A percentile compares a stretch with the other conserved stretches of the same genome.
phyloP scores from a whole-genome alignment of 2,888 invertebrate genomes.

The Oxytorus armatus region DNA sequence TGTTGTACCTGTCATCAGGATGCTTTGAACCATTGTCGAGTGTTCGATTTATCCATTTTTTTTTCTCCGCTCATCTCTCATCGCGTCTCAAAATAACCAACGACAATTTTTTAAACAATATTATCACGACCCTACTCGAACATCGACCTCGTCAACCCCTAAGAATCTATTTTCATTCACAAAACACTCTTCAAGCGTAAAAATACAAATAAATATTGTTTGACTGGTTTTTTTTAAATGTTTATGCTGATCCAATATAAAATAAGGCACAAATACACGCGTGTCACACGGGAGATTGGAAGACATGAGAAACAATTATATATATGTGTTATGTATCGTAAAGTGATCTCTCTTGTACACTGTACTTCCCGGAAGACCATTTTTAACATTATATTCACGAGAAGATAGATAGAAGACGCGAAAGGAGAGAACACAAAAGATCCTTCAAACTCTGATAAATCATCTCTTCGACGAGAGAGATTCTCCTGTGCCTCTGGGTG shows the following conservation, averaged over 20 bases:
- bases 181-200: neutral
- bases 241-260: too few relatives aligned
- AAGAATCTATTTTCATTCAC: neutral
- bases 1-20: neutral
- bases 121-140: neutral
- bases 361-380: slow-evolving; percentile 36
- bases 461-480: neutral
- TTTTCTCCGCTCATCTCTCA: slow-evolving; percentile 13
- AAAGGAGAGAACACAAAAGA: slow-evolving; percentile 37
- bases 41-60: slow-evolving; percentile 29
- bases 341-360: slow-evolving; percentile 7
- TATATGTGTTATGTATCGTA: too few relatives aligned
- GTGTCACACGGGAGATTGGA: neutral
- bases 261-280: neutral
- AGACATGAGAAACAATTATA: neutral
- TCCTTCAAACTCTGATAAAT: slow-evolving; percentile 24
- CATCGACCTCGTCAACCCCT: neutral
- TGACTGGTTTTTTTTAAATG: too few relatives aligned
- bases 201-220: too few relatives aligned
- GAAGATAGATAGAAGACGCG: neutral
- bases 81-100: neutral
- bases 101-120: neutral
- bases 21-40: slow-evolving; percentile 2
- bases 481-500: too few relatives aligned
- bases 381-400: slow-evolving; percentile 34